These are phyloP conservation scores for Orthonychiurus folsomi DNA, from an alignment of 2,888 invertebrate genomes.

Conservation along the genomic window DNA sequence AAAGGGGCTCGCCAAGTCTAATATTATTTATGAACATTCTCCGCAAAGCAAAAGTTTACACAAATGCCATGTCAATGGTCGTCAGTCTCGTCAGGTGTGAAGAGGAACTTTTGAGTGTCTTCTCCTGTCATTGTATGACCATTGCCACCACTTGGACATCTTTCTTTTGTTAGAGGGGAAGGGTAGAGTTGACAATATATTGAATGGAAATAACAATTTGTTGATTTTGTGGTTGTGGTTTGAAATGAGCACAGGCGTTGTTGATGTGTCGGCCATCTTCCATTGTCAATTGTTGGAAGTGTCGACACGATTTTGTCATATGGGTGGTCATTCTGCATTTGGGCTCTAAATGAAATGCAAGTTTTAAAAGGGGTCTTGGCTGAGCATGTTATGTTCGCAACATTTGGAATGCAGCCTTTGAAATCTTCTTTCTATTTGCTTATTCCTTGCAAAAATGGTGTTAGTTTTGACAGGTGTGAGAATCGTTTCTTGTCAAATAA, in stretches of 20 bases:
- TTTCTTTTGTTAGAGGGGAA: not conserved
- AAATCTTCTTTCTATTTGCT: not conserved
- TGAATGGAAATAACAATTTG: slow-evolving; percentile 14
- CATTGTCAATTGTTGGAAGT: slow-evolving; percentile 11
- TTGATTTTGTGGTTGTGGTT: slow-evolving; percentile 7
- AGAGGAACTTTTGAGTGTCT: not conserved
- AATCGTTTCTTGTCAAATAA: no score
- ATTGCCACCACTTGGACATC: not conserved
- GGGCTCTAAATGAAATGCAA: slow-evolving; percentile 4
- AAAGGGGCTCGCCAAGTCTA: no score
- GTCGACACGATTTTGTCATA: slow-evolving; percentile 7
- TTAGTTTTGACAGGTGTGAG: slow-evolving; percentile 6
- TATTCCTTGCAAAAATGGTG: not conserved
- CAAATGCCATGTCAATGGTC: not conserved
- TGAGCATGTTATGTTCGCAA: no score
- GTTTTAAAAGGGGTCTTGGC: no score
- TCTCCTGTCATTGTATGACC: not conserved
- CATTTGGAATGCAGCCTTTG: not conserved
- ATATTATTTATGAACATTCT: no score
- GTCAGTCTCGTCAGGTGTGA: not conserved
- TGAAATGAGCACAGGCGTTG: not conserved
- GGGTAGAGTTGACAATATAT: not conserved
- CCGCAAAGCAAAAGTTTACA: no score
- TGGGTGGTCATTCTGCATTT: slow-evolving; percentile 11
- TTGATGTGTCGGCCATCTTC: not conserved